Base-by-base conservation (phyloP, 1,140 invertebrate species). In the Apocrypta bakeri region DNA sequence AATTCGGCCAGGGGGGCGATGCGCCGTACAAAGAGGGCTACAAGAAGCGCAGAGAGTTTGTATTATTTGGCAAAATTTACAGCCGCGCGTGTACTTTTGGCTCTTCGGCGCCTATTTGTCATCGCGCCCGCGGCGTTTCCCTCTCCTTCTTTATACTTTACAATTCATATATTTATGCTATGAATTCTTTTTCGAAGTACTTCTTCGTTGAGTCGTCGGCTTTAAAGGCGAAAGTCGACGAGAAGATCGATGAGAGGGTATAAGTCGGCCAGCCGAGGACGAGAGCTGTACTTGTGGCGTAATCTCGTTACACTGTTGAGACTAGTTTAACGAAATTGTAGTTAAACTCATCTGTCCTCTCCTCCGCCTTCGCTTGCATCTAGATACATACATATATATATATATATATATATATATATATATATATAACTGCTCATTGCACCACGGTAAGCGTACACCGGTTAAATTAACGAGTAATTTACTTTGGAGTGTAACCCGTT, bases 261-360 rank as follows among this genome's bases (percentile, higher is more conserved):
- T 71, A 82, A 82, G 80, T 82, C 68, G 80, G 80, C 64, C 73
- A 82, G 40, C 72, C 61, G 17, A 56, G 48, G 40, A 56, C 61
- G 48, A 56, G 48, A 56, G 48, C 48, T n/a, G 63, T 77, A 82
- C 64, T 82, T 82, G 73, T 72, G 33, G 25, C 37, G 0, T 78
- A 72, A 82, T 82, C 75, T 82, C 56, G 64, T 82, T 82, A 82
- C 27, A 12, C 74, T 77, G 81, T 78, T 72, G 42, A 77, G 81
- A 77, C 81, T 33, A 82, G 31, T 82, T 82, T 82, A 82, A 82
- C 24, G 66, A 78, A 82, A 82, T 82, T 82, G 69, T 56, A 77
- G 74, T 72, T 63, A 63, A 72, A 61, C 56, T 82, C 74, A 42
- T 75, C 64, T 74, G 14, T 1, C 42, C 42, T 17, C 14, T 17